Percentiles rank a stretch among this genome's conserved stretches.
These are phyloP conservation scores for Ericerus pela DNA, from an alignment of 1,140 invertebrate genomes.

Conservation along the genomic window DNA sequence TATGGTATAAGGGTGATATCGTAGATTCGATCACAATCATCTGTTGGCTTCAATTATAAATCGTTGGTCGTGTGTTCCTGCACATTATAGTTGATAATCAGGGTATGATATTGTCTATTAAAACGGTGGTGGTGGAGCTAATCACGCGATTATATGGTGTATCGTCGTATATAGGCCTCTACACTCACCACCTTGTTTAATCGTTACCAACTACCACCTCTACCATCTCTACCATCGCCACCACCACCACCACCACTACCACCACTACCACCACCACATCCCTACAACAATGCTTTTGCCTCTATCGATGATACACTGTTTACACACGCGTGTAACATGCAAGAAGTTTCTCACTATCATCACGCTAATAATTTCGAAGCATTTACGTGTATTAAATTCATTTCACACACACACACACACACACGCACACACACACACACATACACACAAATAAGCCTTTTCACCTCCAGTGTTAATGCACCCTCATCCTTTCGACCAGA, in stretches of 20 bases:
- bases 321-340: constrained; percentile 6
- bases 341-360: constrained; percentile 4
- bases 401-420: too few relatives aligned
- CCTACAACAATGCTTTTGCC: too few relatives aligned
- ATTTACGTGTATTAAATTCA: constrained; percentile 4
- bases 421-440: too few relatives aligned
- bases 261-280: too few relatives aligned
- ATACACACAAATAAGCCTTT: too few relatives aligned
- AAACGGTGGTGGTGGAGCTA: not conserved
- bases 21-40: constrained; percentile 11
- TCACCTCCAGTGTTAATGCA: too few relatives aligned
- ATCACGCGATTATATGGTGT: constrained; percentile 1
- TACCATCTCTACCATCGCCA: too few relatives aligned
- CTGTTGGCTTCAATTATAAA: constrained; percentile 11
- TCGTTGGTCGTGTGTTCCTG: not conserved
- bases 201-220: too few relatives aligned
- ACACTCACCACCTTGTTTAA: not conserved
- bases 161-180: not conserved
- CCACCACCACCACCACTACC: too few relatives aligned
- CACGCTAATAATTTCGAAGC: constrained; percentile 4
- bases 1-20: too few relatives aligned
- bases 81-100: not conserved
- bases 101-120: constrained; percentile 7
- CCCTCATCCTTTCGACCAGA: too few relatives aligned
- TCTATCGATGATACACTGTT: too few relatives aligned